Conservation (phyloP, 2,113 vertebrate genomes). For the Hippoglossus stenolepis region DNA sequence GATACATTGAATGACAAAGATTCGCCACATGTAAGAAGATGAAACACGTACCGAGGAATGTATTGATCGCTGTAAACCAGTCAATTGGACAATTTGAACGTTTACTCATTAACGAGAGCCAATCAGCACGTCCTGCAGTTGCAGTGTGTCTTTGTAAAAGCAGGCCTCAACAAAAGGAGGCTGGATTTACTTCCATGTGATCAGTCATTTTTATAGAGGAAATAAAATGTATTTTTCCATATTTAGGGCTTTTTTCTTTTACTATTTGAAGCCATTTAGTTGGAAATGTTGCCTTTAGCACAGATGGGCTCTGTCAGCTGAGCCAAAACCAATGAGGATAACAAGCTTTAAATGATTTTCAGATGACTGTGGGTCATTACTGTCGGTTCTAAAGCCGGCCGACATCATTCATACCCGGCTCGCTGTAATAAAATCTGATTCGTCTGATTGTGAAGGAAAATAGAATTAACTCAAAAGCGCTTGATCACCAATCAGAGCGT, state of each 20-base stretch:
- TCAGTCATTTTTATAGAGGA: background rate
- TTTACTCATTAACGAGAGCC: no score
- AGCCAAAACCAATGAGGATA: conserved; percentile 27
- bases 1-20: no score
- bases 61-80: no score
- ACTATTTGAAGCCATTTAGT: background rate
- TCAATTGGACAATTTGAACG: no score
- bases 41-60: no score
- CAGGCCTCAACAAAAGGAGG: background rate
- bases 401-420: conserved; percentile 23
- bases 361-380: conserved; percentile 48
- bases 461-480: conserved; percentile 26
- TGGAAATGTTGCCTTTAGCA: conserved; percentile 5
- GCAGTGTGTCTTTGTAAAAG: background rate
- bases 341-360: conserved; percentile 46
- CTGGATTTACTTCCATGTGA: background rate
- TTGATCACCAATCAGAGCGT: conserved; percentile 16
- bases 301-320: conserved; percentile 30
- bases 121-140: background rate
- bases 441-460: conserved; percentile 48
- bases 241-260: background rate
- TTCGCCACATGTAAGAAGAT: no score
- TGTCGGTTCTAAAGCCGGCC: conserved; percentile 30
- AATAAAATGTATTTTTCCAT: background rate
- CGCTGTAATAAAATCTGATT: conserved; percentile 33